These are phyloP conservation scores for Perithous albicinctus DNA, from an alignment of 2,888 invertebrate species.

Conservation along the genomic window DNA sequence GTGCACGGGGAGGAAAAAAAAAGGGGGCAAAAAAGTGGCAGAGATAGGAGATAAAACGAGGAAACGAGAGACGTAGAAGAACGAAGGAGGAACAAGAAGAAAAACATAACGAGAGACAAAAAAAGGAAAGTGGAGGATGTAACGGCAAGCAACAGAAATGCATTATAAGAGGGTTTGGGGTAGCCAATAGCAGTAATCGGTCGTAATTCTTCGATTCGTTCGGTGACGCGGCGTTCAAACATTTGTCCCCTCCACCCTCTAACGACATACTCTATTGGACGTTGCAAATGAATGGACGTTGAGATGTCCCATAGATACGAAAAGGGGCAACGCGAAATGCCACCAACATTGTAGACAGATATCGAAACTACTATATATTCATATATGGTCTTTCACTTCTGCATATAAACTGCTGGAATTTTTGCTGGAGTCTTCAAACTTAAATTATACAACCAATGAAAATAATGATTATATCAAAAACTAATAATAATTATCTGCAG, in stretches of 20 bases:
- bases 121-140: constrained; percentile 15
- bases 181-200: constrained; percentile 60
- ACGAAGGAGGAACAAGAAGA: constrained; percentile 10
- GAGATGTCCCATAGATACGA: constrained; percentile 20
- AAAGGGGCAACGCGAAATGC: constrained; percentile 16
- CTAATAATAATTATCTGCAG: too few relatives aligned
- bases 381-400: background rate
- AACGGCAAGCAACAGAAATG: constrained; percentile 33
- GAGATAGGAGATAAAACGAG: constrained; percentile 46
- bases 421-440: too few relatives aligned
- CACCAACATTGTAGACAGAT: background rate
- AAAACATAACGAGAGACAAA: background rate
- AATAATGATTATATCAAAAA: background rate
- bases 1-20: constrained; percentile 1
- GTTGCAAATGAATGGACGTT: constrained; percentile 52
- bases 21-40: background rate
- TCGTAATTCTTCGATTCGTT: constrained; percentile 68
- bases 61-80: constrained; percentile 43
- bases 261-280: constrained; percentile 11
- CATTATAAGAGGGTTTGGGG: constrained; percentile 18
- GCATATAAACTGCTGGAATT: background rate
- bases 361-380: background rate
- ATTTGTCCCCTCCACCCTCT: constrained; percentile 9
- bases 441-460: background rate
- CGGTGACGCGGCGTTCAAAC: constrained; percentile 34